Evolutionary conservation across 2,113 vertebrate species (phyloP).

Genomic region (Regulus satrapa): DNA sequence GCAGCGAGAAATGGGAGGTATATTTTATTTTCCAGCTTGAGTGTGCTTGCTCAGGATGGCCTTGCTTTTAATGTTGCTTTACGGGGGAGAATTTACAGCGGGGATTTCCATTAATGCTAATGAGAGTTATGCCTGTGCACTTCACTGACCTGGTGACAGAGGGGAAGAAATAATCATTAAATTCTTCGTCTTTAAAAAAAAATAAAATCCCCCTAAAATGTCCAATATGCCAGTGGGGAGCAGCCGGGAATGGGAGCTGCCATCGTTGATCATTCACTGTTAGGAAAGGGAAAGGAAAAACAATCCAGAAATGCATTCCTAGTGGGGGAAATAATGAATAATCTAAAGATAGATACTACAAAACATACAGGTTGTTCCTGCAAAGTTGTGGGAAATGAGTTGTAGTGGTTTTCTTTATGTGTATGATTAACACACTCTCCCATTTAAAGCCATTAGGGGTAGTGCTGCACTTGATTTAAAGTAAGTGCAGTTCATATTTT

Average conservation of each 20-base stretch:
- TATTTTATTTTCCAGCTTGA: conserved; percentile 35
- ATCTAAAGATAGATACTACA: neutral
- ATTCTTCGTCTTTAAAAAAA: neutral
- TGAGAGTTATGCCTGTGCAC: neutral
- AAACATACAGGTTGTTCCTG: neutral
- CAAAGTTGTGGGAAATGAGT: neutral
- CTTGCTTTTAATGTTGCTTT: conserved; percentile 11
- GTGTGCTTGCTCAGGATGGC: neutral
- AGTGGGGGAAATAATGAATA: neutral
- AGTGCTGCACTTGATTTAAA: conserved; percentile 53
- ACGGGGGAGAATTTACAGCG: neutral
- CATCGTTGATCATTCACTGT: fast-evolving
- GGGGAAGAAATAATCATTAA: neutral
- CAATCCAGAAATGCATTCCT: neutral
- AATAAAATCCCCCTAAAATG: neutral
- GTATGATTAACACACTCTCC: conserved; percentile 44
- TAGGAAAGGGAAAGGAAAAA: neutral
- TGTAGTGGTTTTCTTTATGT: neutral
- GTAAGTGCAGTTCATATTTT: conserved; percentile 59
- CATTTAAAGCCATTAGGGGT: conserved; percentile 53
- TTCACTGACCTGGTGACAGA: neutral
- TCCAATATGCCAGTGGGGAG: fast-evolving
- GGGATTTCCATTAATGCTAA: conserved; percentile 10
- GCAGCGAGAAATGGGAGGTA: neutral
- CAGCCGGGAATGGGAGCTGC: neutral